Conservation (phyloP, 2,113 vertebrate genomes). For the Cichladusa arquata region DNA sequence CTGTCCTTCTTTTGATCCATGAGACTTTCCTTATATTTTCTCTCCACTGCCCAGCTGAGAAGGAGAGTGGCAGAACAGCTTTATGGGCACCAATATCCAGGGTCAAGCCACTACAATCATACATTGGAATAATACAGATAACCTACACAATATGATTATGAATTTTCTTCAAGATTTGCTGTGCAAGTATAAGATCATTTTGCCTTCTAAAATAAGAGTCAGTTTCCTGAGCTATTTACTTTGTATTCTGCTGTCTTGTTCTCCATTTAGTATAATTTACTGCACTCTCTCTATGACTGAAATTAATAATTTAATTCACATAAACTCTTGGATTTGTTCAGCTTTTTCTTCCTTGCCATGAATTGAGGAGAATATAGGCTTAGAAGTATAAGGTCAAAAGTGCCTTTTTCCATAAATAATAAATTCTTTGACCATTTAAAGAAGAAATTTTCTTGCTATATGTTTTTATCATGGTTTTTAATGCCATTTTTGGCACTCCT, state of each 20-base stretch:
- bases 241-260: neutral
- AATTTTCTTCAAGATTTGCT: neutral
- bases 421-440: neutral
- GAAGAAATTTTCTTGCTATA: neutral
- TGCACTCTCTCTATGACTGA: neutral
- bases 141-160: neutral
- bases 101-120: neutral
- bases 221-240: neutral
- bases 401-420: neutral
- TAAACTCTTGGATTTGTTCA: neutral
- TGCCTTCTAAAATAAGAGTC: neutral
- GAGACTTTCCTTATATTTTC: neutral
- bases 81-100: rapidly evolving
- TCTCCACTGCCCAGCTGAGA: neutral
- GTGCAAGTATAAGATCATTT: neutral
- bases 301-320: neutral
- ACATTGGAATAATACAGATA: neutral
- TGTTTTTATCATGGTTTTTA: neutral
- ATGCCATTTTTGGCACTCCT: neutral
- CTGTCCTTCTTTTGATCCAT: neutral
- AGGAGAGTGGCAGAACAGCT: neutral
- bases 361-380: neutral
- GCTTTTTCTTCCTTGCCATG: neutral
- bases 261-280: neutral
- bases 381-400: neutral